Base-by-base conservation (phyloP, 2,797 vertebrate species). In the Malurus splendens region DNA sequence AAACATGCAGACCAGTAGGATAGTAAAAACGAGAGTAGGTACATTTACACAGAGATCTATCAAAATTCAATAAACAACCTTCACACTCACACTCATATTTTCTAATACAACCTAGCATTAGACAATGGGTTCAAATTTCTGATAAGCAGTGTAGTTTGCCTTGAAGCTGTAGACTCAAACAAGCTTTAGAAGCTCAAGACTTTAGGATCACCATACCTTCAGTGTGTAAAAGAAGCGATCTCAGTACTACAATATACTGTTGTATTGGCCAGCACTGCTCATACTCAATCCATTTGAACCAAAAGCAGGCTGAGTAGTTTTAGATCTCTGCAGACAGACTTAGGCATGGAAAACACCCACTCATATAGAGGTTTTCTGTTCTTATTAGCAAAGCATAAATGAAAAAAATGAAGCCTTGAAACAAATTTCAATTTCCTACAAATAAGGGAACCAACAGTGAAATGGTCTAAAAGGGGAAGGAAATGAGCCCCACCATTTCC, bases 11-110 rank as follows among this genome's bases (percentile, higher is more conserved):
- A 66, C 14, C 3, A 57, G 23, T 1, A 48, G 24, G 36, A 47
- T 1, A 82, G 13, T 7, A 75, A n/a, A 8, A 45, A 66, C 24
- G 17, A 88, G 13, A 78, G 42, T 0, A 60, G 1, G 9, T 33
- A 30, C 14, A 65, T 38, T 60, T 67, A 64, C 9, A 48, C 2
- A 28, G 12, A 50, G 18, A 42, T 36, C 42, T 47, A 73, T 3
- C 11, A 52, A 45, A 75, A 61, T 38, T 70, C 28, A 52, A 14
- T n/a, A 36, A 45, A 19, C 18, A 18, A 12, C 14, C 11, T 38
- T 4, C 4, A 7, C 2, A 2, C 14, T 1, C 18, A 4, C 11
- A 0, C 6, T 2, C 16, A 25, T 6, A 12, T 8, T 38, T 81
- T 72, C 59, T 71, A 61, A 61, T 32, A 24, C 18, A 89, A 32